phyloP scores from a whole-genome alignment of 2,113 vertebrate species.

The Festucalex cinctus region DNA sequence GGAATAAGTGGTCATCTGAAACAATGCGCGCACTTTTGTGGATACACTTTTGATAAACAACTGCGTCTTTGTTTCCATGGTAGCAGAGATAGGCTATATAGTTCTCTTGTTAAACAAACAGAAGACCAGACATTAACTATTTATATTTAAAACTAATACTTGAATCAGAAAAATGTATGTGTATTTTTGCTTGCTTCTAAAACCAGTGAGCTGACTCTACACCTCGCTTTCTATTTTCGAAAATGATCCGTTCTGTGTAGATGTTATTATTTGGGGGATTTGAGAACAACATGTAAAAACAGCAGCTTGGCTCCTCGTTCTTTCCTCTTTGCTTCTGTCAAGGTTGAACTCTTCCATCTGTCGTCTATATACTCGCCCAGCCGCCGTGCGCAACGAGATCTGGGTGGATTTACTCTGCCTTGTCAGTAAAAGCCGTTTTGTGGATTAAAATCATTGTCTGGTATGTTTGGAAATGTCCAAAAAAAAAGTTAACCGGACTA shows the following conservation, averaged over 20 bases:
- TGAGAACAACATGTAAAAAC: not conserved
- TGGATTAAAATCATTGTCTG: not conserved
- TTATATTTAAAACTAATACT: not conserved
- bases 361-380: not conserved
- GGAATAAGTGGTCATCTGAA: too few relatives aligned
- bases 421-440: not conserved
- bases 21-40: not conserved
- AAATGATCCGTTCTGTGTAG: not conserved
- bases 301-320: not conserved
- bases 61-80: not conserved
- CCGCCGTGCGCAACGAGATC: slow-evolving; percentile 4
- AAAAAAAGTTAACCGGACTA: not conserved
- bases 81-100: not conserved
- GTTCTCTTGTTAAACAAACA: not conserved
- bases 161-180: not conserved
- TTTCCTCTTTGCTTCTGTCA: not conserved
- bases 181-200: not conserved
- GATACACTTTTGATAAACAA: not conserved
- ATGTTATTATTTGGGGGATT: not conserved
- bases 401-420: not conserved
- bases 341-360: slow-evolving; percentile 12
- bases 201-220: not conserved
- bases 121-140: not conserved
- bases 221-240: not conserved
- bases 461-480: not conserved